Base-by-base conservation (phyloP, 2,113 vertebrate genomes). In the Urocolius indicus region DNA sequence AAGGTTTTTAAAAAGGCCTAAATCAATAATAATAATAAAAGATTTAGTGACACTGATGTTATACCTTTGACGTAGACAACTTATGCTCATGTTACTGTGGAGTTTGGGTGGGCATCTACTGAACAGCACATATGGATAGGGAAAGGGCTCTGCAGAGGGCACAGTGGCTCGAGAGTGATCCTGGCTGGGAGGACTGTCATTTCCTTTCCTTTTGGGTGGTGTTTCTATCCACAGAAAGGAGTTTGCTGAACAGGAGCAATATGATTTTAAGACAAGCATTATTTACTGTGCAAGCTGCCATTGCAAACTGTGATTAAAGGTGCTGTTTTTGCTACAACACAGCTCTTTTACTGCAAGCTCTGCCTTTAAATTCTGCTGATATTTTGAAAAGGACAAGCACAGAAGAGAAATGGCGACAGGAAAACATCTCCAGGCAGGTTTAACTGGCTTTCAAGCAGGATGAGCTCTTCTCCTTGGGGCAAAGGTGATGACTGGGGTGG, bases 321-420 rank as follows among this genome's bases (percentile, higher is more conserved):
- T 68, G 73, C 36, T 96, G 61, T 92, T 96, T 96, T 93, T 86
- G 71, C 88, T 79, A 93, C 87, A 80, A 58, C 74, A 49, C 76
- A 87, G 95, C 66, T 94, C 80, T 95, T 96, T 96, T 83, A 84
- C 83, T 96, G 95, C 94, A 96, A 93, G 90, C 76, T 94, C 90
- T 96, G 92, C 83, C 90, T 96, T 87, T 93, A 92, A 89, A 89
- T 97, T 96, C 76, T 89, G 92, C 93, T 96, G 94, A 95, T 96
- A 90, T 78, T 75, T 75, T 41, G 90, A 72, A 96, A 95, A 95
- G 68, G 73, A 65, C 61, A 65, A 55, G 58, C 8, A 0, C 73
- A 54, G 83, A 66, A 96, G 83, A 76, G 83, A 29, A 36, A 2
- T 22, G 73, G 34, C 72, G n/a, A 61, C 27, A 83, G 57, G 76